Conservation (phyloP, 2,888 invertebrate species). For the Drosophila meridiana region DNA sequence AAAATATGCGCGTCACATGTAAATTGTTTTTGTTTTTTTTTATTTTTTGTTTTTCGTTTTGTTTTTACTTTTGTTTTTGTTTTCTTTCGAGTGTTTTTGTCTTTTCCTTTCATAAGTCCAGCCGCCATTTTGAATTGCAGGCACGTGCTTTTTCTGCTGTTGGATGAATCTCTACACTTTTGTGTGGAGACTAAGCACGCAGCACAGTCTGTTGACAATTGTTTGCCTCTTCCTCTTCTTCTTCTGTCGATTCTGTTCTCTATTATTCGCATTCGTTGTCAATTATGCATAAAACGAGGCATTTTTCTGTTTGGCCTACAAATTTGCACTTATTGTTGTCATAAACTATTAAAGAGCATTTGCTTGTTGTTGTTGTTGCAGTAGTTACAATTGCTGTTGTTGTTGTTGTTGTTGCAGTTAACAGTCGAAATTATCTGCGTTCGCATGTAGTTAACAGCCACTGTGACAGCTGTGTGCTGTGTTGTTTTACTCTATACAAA, state of each 20-base stretch:
- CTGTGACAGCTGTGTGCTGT: slow-evolving; percentile 56
- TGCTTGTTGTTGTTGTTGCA: not conserved
- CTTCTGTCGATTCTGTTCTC: not conserved
- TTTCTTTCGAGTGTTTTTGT: not conserved
- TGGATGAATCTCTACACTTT: slow-evolving; percentile 30
- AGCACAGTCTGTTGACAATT: slow-evolving; percentile 25
- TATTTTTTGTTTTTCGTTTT: not conserved
- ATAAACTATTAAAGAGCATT: slow-evolving; percentile 44
- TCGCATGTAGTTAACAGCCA: slow-evolving; percentile 33
- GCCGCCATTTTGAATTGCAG: slow-evolving; percentile 52
- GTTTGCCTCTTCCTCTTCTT: not conserved
- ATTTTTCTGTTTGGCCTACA: slow-evolving; percentile 47
- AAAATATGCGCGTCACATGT: slow-evolving; percentile 32
- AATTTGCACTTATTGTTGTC: slow-evolving; percentile 48
- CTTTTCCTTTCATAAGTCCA: not conserved
- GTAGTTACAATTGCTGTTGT: slow-evolving; percentile 6
- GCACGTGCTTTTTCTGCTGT: slow-evolving; percentile 42
- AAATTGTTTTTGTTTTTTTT: slow-evolving; percentile 19
- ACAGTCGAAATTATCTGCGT: slow-evolving; percentile 66
- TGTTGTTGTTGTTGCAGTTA: slow-evolving; percentile 33
- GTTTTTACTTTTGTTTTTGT: not conserved
- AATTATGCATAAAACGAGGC: slow-evolving; percentile 49
- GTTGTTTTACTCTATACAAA: slow-evolving; percentile 11
- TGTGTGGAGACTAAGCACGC: slow-evolving; percentile 22
- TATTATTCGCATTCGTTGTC: slow-evolving; percentile 20